phyloP scores from a whole-genome alignment of 2,888 invertebrate species.

The Coenonympha arcania region DNA sequence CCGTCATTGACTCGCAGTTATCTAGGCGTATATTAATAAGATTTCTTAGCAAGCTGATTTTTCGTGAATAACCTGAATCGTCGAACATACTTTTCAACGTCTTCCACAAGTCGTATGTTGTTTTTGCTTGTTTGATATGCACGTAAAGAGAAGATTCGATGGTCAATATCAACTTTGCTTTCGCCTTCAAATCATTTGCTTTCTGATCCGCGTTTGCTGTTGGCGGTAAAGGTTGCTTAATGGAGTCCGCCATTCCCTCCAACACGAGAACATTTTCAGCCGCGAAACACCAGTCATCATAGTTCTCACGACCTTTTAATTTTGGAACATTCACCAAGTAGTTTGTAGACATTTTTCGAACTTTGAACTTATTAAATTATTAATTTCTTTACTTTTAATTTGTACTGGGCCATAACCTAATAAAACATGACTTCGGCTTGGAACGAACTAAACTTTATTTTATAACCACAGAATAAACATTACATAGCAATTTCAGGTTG shows the following conservation, averaged over 20 bases:
- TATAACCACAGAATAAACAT: no score
- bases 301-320: slow-evolving; percentile 3
- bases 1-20: no score
- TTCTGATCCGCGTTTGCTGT: slow-evolving; percentile 10
- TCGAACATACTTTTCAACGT: no score
- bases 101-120: slow-evolving; percentile 16
- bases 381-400: background rate
- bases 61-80: no score
- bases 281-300: slow-evolving; percentile 12
- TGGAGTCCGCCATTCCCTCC: slow-evolving; percentile 20
- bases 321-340: slow-evolving; percentile 1
- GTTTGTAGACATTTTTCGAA: background rate
- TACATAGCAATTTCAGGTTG: no score
- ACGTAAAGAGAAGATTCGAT: slow-evolving; percentile 27
- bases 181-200: slow-evolving; percentile 24
- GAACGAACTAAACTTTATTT: no score
- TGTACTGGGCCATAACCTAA: slow-evolving; percentile 4
- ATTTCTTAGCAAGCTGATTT: no score
- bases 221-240: slow-evolving; percentile 10
- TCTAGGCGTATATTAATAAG: no score
- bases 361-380: background rate
- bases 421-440: no score
- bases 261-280: slow-evolving; percentile 19
- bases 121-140: slow-evolving; percentile 23
- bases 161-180: slow-evolving; percentile 27